Conservation (phyloP, 1,140 invertebrate species). For the Physella acuta region DNA sequence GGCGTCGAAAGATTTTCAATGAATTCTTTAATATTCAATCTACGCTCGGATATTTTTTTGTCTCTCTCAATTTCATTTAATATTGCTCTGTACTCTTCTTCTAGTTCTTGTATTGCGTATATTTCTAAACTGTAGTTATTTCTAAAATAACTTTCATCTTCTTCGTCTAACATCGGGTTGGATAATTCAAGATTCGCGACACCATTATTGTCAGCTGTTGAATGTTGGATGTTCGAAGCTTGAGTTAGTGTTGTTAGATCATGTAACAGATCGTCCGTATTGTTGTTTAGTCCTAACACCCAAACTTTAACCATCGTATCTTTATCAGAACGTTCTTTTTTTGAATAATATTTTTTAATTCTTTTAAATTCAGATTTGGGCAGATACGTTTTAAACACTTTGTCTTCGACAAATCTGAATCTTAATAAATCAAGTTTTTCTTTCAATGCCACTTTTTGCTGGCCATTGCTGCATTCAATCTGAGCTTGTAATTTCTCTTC, state of each 20-base stretch:
- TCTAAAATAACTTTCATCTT: too few species aligned
- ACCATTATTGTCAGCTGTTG: too few species aligned
- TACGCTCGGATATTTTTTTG: too few species aligned
- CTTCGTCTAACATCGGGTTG: too few species aligned
- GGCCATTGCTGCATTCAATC: neutral
- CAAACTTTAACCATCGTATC: neutral
- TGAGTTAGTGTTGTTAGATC: slow-evolving; percentile 74
- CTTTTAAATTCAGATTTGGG: neutral
- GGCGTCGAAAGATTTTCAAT: too few species aligned
- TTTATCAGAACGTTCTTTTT: neutral
- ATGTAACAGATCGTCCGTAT: slow-evolving; percentile 72
- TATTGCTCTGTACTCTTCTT: too few species aligned
- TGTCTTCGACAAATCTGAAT: neutral
- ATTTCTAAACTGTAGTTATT: too few species aligned
- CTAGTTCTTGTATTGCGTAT: too few species aligned
- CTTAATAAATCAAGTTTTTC: neutral
- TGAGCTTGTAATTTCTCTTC: neutral
- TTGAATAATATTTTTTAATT: neutral
- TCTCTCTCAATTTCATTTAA: too few species aligned
- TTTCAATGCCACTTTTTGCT: neutral
- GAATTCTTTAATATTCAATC: too few species aligned
- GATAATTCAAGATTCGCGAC: too few species aligned
- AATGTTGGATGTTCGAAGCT: too few species aligned
- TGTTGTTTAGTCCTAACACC: neutral
- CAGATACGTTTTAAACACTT: neutral